Evolutionary conservation across 2,797 vertebrate species (phyloP), one percentile per base, ranked within the genome.

Genomic region (Phoebastria nigripes): DNA sequence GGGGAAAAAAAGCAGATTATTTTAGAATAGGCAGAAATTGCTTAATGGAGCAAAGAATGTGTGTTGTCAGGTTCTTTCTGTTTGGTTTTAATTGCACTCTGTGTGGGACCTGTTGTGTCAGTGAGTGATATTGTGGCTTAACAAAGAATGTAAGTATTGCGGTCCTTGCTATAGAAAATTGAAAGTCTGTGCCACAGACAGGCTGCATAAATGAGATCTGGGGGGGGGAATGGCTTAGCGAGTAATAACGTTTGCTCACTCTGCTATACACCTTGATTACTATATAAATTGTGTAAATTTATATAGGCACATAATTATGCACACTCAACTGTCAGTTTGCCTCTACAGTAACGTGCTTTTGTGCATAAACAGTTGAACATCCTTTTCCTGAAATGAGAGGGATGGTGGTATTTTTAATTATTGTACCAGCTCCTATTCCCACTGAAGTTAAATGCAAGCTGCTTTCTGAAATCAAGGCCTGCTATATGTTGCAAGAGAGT

Each of bases 201-300:
- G 79, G 28, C 49, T 82, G 58, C 15, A 8, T 59, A 81, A 90
- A 46, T 84, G 76, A 83, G 28, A 72, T 79, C 35, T 25, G 12
- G 26, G 15, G 49, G 16, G 7, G 47, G 73, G 37, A 37, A 80
- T 92, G 80, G 18, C 44, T 94, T 82, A 63, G 73, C 1, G 1
- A 70, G 47, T 72, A 81, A 58, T 73, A 56, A 66, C 61, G 65
- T 83, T 96, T 90, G 59, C 63, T 89, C 44, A 35, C 41, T 66
- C 66, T 81, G 65, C 78, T 90, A 0, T 71, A 39, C 41, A 90
- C 93, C 89, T 94, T 89, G 86, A 92, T 95, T 95, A 80, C 78
- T 87, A 33, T 87, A 71, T 76, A 84, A 87, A 85, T 93, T 94
- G 61, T 89, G 65, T 77, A 85, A 87, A 96, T 93, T 83, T 63